A percentile compares a stretch with the other conserved stretches of the same genome.
Conservation (phyloP, 2,888 invertebrate genomes). For the Acleris sparsana region DNA sequence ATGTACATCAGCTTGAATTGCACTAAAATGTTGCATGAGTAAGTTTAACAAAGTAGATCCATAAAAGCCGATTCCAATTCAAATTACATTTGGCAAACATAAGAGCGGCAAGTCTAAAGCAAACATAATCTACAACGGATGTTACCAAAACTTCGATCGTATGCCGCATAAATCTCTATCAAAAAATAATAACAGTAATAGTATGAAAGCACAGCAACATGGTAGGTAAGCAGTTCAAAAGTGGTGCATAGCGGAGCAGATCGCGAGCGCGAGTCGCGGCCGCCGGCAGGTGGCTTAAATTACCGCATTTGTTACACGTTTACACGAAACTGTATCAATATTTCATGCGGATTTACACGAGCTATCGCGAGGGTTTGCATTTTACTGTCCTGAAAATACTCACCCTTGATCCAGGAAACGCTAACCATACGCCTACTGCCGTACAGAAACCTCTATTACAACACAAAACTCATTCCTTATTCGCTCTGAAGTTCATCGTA, state of each 20-base stretch:
- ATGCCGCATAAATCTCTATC: slow-evolving; percentile 37
- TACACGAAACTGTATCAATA: slow-evolving; percentile 84
- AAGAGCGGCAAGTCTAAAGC: not conserved
- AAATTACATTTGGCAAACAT: not conserved
- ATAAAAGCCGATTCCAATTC: not conserved
- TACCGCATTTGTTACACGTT: slow-evolving; percentile 84
- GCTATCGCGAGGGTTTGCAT: slow-evolving; percentile 76
- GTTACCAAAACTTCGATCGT: slow-evolving; percentile 27
- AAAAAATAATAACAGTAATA: slow-evolving; percentile 50
- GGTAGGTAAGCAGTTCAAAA: slow-evolving; percentile 72
- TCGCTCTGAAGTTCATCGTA: not conserved
- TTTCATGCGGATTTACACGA: slow-evolving; percentile 82
- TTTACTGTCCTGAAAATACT: slow-evolving; percentile 68
- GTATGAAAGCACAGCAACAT: slow-evolving; percentile 50
- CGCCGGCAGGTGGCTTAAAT: slow-evolving; percentile 79
- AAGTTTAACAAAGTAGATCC: not conserved
- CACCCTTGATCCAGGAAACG: slow-evolving; percentile 14
- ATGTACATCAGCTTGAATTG: not conserved
- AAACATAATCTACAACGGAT: slow-evolving; percentile 6
- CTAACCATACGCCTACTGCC: slow-evolving; percentile 1
- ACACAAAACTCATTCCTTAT: not conserved
- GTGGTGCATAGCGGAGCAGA: slow-evolving; percentile 65
- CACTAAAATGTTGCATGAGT: too few species aligned
- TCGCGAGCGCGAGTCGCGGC: slow-evolving; percentile 55
- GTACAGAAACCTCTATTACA: not conserved